Base-by-base conservation (phyloP, 2,888 invertebrate species). In the Zeuzera pyrina region DNA sequence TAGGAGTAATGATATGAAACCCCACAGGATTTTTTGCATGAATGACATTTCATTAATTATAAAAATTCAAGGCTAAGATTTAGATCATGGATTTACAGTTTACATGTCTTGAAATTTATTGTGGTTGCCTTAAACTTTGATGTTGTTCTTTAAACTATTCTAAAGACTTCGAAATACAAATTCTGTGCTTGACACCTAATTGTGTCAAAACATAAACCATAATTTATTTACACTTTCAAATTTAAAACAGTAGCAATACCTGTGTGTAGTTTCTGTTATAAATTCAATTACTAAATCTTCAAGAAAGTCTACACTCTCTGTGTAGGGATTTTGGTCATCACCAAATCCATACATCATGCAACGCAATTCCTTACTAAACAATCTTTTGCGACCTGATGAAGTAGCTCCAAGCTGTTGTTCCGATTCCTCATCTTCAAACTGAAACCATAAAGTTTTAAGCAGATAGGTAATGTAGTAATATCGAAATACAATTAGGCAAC, bases 331-430 rank as follows among this genome's bases (percentile, higher is more conserved):
- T 68, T 97, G 96, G 65, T 99, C 98, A 71, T 99, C 99, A 3
- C 99, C 99, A 85, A 99, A 99, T 0, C 99, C 99, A 69, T 96
- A 99, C 96, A 99, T 97, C 98, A 99, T 99, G 52, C 96, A 95
- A 15, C 97, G 87, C 24, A 98, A 73, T 70, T 96, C 96, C 72
- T 96, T 96, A 36, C 95, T 95, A 49, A 96, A 96, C 2, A 95
- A 67, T 26, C 95, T 85, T 67, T 95, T 95, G 16, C 93, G 85
- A 3, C 93, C 94, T 1, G 88, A 85, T 19, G 88, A 88, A 0
- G 87, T 85, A 2, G 89, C 91, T 35, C 91, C 79, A 41, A 89
- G 89, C 41, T 90, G 87, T 45, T 90, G 90, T 7, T 88, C 84
- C 35, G 91, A 90, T 41, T 91, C 91, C 57, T 91, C 93, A 48